Percentiles rank a stretch among this genome's conserved stretches.
Evolutionary conservation across 2,797 vertebrate species (phyloP).

Genomic region (Acanthurus tractus): DNA sequence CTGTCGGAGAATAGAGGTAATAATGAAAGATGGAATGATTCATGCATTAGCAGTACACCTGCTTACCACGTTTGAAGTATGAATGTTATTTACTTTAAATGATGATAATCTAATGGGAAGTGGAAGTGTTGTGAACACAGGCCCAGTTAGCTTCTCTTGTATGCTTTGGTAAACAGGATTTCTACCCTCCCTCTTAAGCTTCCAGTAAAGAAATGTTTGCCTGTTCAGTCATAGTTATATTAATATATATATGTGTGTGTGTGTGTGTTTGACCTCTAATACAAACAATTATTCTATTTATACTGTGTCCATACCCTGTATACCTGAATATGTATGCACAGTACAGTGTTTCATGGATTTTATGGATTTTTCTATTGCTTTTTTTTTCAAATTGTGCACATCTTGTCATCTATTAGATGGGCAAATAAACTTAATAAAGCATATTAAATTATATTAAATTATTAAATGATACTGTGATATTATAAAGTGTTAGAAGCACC

Average conservation of each 20-base stretch:
- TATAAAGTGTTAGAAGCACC: not conserved
- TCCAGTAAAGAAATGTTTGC: conserved; percentile 16
- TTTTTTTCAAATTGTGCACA: not conserved
- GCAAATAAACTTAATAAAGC: not conserved
- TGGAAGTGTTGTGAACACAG: conserved; percentile 67
- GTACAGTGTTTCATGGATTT: not conserved
- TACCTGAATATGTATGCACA: not conserved
- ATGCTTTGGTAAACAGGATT: conserved; percentile 41
- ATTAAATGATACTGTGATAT: not conserved
- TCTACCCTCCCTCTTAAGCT: conserved; percentile 32
- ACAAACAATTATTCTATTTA: not conserved
- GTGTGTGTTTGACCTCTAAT: not conserved
- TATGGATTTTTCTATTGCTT: not conserved
- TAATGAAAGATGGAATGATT: conserved; percentile 63
- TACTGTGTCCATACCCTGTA: not conserved
- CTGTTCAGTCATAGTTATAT: conserved; percentile 12
- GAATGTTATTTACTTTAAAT: conserved; percentile 74
- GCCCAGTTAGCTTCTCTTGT: conserved; percentile 31
- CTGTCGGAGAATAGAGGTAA: conserved; percentile 39
- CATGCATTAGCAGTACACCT: conserved; percentile 62
- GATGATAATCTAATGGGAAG: conserved; percentile 68
- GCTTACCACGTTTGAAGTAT: conserved; percentile 75
- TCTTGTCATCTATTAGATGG: not conserved
- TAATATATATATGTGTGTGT: conserved; percentile 1
- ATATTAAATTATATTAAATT: not conserved